Conservation (phyloP, 2,888 invertebrate genomes). For the Dromius quadrimaculatus region DNA sequence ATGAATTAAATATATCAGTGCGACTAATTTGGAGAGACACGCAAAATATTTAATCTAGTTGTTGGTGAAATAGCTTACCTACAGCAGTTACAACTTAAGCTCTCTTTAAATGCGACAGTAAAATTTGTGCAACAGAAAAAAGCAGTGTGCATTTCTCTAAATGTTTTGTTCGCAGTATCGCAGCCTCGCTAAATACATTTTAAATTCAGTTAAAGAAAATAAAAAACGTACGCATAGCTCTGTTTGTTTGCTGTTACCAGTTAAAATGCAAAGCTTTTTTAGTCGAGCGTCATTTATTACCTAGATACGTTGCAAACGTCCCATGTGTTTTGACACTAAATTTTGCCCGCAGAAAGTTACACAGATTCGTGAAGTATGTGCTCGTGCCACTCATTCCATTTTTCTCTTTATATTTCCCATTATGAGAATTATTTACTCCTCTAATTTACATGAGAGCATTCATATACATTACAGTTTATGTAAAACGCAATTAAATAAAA, state of each 20-base stretch:
- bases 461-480: no score
- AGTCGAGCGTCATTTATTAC: conserved; percentile 31
- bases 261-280: conserved; percentile 43
- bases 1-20: neutral
- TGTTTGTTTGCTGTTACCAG: conserved; percentile 36
- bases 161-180: conserved; percentile 13
- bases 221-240: conserved; percentile 30
- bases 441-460: conserved; percentile 21
- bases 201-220: conserved; percentile 35
- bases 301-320: conserved; percentile 34
- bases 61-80: conserved; percentile 14
- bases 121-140: conserved; percentile 30
- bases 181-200: conserved; percentile 31
- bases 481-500: no score
- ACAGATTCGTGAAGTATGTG: conserved; percentile 40
- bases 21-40: conserved; percentile 30
- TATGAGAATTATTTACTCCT: conserved; percentile 22
- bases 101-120: conserved; percentile 41
- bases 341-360: conserved; percentile 26
- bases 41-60: conserved; percentile 40
- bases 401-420: conserved; percentile 7
- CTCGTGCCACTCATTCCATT: conserved; percentile 5
- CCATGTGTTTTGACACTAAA: conserved; percentile 40
- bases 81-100: conserved; percentile 38
- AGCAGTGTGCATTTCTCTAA: conserved; percentile 33